Evolutionary conservation across 2,888 invertebrate species (phyloP).

Genomic region (Sabatieria punctata): DNA sequence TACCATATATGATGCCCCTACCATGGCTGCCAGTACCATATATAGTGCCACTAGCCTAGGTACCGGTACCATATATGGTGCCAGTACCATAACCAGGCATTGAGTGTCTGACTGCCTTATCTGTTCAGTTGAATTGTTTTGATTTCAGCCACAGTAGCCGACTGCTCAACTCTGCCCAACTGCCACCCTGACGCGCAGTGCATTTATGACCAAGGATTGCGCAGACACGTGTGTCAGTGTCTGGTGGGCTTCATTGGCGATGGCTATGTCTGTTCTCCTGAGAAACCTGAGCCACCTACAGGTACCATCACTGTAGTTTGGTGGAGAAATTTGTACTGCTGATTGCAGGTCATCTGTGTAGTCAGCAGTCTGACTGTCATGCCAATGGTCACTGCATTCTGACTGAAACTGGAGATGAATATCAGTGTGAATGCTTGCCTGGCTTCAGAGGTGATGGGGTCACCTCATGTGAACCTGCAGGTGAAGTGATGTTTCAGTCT

Average conservation of each 20-base stretch:
- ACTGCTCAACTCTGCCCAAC: slow-evolving; percentile 17
- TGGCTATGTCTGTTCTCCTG: slow-evolving; percentile 41
- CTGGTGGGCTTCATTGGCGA: slow-evolving; percentile 29
- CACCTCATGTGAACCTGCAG: slow-evolving; percentile 15
- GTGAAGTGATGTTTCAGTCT: too few relatives aligned
- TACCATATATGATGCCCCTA: too few relatives aligned
- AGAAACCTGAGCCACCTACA: slow-evolving; percentile 13
- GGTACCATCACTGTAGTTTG: neutral
- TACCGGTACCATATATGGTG: too few relatives aligned
- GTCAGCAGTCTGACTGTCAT: slow-evolving; percentile 36
- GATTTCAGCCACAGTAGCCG: too few relatives aligned
- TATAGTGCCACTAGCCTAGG: too few relatives aligned
- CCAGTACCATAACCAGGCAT: too few relatives aligned
- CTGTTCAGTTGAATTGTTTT: too few relatives aligned
- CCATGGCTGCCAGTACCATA: too few relatives aligned
- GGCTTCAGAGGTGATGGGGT: slow-evolving; percentile 36
- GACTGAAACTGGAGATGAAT: slow-evolving; percentile 26
- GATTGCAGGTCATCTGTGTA: too few relatives aligned
- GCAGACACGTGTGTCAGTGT: slow-evolving; percentile 28
- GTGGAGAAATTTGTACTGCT: neutral
- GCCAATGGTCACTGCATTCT: slow-evolving; percentile 33
- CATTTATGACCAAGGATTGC: slow-evolving; percentile 38
- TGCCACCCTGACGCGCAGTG: slow-evolving; percentile 67
- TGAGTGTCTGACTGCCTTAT: too few relatives aligned
- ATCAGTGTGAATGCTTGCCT: slow-evolving; percentile 35